Conservation (phyloP, 2,113 vertebrate species). For the Upupa epops region DNA sequence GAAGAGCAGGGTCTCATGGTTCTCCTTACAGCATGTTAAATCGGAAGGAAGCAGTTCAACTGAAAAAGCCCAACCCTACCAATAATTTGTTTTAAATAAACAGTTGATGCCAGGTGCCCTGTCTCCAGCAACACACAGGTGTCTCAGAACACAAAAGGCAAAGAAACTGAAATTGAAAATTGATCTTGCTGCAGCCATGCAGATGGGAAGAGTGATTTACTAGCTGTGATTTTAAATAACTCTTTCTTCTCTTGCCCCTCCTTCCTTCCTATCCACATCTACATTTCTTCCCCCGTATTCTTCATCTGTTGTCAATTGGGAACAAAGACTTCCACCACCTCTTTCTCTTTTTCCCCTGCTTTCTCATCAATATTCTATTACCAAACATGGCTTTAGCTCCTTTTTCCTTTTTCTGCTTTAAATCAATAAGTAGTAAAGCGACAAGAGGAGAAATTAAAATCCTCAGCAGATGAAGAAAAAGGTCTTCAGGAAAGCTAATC, state of each 20-base stretch:
- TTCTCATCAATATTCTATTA: conserved; percentile 67
- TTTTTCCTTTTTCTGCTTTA: neutral
- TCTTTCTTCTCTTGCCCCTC: neutral
- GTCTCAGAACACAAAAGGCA: conserved; percentile 54
- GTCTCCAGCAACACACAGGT: neutral
- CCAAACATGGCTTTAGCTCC: neutral
- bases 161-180: conserved; percentile 68
- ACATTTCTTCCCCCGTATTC: conserved; percentile 20
- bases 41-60: conserved; percentile 16
- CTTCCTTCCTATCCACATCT: neutral
- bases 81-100: conserved; percentile 58
- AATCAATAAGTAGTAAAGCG: conserved; percentile 50
- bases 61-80: neutral
- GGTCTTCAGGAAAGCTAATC: conserved; percentile 14
- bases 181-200: conserved; percentile 15
- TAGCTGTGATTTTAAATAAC: conserved; percentile 55
- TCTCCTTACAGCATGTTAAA: neutral
- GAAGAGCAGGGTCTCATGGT: neutral
- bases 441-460: conserved; percentile 36
- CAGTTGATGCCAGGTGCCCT: conserved; percentile 3
- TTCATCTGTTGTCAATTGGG: conserved; percentile 31
- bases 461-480: neutral
- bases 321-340: conserved; percentile 58
- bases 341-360: neutral
- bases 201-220: conserved; percentile 56